Conservation (phyloP, 2,797 vertebrate genomes). For the Numenius phaeopus region DNA sequence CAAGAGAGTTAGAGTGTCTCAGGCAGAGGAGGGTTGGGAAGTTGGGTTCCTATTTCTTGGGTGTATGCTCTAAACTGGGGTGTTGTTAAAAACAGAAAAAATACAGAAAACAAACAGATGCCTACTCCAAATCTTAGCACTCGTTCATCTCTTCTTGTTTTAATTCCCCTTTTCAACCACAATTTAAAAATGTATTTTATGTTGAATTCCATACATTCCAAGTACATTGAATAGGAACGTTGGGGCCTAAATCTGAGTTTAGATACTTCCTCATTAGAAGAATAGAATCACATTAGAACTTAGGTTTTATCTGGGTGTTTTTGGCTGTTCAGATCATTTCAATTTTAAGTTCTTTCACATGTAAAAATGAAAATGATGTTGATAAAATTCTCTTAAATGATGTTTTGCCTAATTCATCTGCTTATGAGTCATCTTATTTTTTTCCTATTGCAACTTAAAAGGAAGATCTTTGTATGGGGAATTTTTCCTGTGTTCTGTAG, state of each 20-base stretch:
- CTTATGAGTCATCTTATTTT: neutral
- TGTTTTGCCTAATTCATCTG: neutral
- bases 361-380: neutral
- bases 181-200: neutral
- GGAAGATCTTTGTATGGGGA: neutral
- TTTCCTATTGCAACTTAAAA: neutral
- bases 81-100: neutral
- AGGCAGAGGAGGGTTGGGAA: neutral
- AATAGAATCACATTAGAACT: neutral
- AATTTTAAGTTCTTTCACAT: neutral
- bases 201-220: neutral
- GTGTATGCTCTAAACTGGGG: neutral
- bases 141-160: neutral
- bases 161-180: neutral
- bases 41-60: neutral
- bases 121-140: neutral
- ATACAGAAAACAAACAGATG: neutral
- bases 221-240: neutral
- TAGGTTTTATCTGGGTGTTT: neutral
- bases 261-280: neutral
- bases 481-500: neutral
- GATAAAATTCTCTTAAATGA: neutral
- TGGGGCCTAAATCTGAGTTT: neutral
- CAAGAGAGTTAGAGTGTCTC: neutral
- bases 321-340: neutral